A percentile compares a stretch with the other conserved stretches of the same genome.
Evolutionary conservation across 2,888 invertebrate genomes (phyloP).

Genomic region (Yponomeuta malinellus): DNA sequence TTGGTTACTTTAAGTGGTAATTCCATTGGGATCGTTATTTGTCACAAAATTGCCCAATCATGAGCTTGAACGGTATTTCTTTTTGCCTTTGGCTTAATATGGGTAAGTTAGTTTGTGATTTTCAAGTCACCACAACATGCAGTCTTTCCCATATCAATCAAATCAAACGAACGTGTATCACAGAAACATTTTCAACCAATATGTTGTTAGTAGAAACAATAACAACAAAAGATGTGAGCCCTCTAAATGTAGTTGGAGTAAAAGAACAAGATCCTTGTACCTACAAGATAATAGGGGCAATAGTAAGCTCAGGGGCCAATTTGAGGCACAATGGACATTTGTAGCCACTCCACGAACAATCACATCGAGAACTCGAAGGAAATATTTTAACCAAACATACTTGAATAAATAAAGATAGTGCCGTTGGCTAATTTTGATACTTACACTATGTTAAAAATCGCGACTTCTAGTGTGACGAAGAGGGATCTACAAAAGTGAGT

Average conservation of each 20-base stretch:
- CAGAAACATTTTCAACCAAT: slow-evolving; percentile 34
- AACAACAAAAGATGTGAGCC: slow-evolving; percentile 34
- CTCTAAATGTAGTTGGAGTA: slow-evolving; percentile 29
- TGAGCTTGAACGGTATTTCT: slow-evolving; percentile 24
- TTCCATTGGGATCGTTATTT: slow-evolving; percentile 37
- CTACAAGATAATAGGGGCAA: slow-evolving; percentile 29
- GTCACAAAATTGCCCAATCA: slow-evolving; percentile 41
- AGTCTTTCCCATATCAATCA: slow-evolving; percentile 66
- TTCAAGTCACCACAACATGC: slow-evolving; percentile 16
- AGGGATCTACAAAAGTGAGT: too few relatives aligned
- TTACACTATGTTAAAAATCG: slow-evolving; percentile 20
- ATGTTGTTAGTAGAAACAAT: slow-evolving; percentile 59
- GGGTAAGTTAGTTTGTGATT: background rate
- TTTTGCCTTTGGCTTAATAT: slow-evolving; percentile 15
- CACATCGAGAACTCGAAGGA: slow-evolving; percentile 46
- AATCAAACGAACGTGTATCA: slow-evolving; percentile 41
- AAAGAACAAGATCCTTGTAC: slow-evolving; percentile 46
- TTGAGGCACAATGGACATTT: slow-evolving; percentile 50
- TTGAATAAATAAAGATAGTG: slow-evolving; percentile 42
- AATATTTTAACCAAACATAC: slow-evolving; percentile 69
- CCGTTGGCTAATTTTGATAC: slow-evolving; percentile 46
- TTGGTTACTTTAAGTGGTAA: slow-evolving; percentile 35
- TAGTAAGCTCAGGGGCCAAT: slow-evolving; percentile 41
- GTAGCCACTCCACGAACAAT: slow-evolving; percentile 42
- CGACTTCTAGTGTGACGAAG: background rate